These are phyloP conservation scores for Psilopogon haemacephalus DNA, from an alignment of 2,113 vertebrate species.

Conservation along the genomic window DNA sequence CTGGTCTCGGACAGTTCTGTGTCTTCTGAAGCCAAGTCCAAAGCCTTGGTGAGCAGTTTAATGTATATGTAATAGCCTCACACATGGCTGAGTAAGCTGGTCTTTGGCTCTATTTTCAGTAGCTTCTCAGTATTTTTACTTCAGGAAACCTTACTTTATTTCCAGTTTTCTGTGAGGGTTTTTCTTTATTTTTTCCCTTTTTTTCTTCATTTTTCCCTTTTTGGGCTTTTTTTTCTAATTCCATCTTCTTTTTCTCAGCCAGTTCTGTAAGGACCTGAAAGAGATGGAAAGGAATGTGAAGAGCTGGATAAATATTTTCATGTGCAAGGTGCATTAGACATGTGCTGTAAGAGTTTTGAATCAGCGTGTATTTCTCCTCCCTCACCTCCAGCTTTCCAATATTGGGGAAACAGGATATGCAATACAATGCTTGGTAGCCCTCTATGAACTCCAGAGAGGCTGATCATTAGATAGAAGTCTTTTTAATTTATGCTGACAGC, in stretches of 20 bases:
- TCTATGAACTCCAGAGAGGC: not conserved
- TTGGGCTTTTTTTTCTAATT: slow-evolving; percentile 56
- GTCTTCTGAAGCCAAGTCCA: not conserved
- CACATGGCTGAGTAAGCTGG: not conserved
- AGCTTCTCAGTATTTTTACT: not conserved
- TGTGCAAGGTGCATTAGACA: not conserved
- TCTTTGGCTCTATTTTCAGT: not conserved
- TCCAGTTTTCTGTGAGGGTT: slow-evolving; percentile 28
- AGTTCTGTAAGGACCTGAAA: slow-evolving; percentile 83
- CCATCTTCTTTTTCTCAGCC: slow-evolving; percentile 66
- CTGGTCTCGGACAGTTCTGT: not conserved
- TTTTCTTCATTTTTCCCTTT: slow-evolving; percentile 26
- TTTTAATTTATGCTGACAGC: not conserved
- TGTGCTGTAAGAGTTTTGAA: not conserved
- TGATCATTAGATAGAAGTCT: not conserved
- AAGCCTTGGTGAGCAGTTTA: not conserved
- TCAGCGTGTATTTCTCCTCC: not conserved
- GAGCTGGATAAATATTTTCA: not conserved
- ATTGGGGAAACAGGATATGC: not conserved
- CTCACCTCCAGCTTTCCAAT: not conserved
- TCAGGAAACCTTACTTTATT: slow-evolving; percentile 17
- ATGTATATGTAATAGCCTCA: not conserved
- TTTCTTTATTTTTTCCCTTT: not conserved
- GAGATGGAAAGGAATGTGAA: not conserved
- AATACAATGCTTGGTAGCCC: not conserved